phyloP scores from a whole-genome alignment of 2,888 invertebrate species.

The Archaeoteleia sp. region DNA sequence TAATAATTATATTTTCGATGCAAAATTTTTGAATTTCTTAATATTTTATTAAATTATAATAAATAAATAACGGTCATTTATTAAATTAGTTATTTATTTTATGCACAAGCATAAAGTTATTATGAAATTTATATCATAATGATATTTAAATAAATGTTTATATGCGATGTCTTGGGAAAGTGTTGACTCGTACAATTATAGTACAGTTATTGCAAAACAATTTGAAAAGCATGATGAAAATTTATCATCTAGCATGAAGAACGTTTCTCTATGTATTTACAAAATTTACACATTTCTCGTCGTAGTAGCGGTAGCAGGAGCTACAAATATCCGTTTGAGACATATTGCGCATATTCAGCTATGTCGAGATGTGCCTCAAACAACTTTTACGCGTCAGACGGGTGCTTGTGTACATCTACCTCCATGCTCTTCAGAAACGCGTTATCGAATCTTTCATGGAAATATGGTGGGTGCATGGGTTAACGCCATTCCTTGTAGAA shows the following conservation, averaged over 20 bases:
- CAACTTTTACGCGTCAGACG: constrained; percentile 40
- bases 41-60: too few species aligned
- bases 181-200: too few species aligned
- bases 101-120: too few species aligned
- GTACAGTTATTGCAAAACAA: background rate
- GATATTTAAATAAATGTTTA: too few species aligned
- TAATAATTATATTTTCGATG: too few species aligned
- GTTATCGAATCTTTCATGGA: constrained; percentile 62
- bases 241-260: constrained; percentile 15
- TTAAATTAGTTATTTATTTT: too few species aligned
- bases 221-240: constrained; percentile 15
- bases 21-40: too few species aligned
- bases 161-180: too few species aligned
- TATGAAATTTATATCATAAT: too few species aligned
- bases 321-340: constrained; percentile 36
- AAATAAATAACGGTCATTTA: too few species aligned
- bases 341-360: constrained; percentile 37
- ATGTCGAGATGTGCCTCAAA: constrained; percentile 30
- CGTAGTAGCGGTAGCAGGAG: constrained; percentile 29
- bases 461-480: constrained; percentile 53
- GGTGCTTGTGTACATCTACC: constrained; percentile 41
- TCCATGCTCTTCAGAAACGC: constrained; percentile 51
- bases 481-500: constrained; percentile 46
- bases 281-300: constrained; percentile 36
- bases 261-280: constrained; percentile 25